Base-by-base conservation (phyloP, 2,113 vertebrate species). In the Corythornis cristatus region DNA sequence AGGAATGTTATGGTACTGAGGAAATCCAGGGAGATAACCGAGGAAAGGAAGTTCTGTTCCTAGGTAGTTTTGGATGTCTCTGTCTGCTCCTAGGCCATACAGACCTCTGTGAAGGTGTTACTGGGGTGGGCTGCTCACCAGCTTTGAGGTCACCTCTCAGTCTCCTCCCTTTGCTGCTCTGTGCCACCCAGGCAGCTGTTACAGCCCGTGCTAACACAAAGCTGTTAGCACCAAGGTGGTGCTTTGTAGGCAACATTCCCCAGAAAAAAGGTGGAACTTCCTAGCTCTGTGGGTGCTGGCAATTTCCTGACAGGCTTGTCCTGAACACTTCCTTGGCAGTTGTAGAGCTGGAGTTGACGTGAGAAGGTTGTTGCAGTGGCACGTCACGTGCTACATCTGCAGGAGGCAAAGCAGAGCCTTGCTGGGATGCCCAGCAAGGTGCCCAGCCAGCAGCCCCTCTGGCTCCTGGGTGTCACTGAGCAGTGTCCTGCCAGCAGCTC, bases 161-260 rank as follows among this genome's bases (percentile, higher is more conserved):
- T 42, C 17, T 53, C 53, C 54, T 77, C 16, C 0, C 35, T 22
- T 45, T 9, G 40, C 58, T 75, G 75, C 45, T 74, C 40, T 61
- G 8, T 67, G 61, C 4, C 22, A 17, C 26, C 14, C 26, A 25
- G 46, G 19, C 61, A 72, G 45, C 61, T 50, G 0, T 75, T 60
- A 18, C 48, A 66, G 58, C 54, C 35, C 0, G 0, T 48, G 58
- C 54, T 62, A 45, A 5, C n/a, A 6, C 0, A 0, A 53, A 25
- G 40, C 76, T 53, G 3, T 7, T 60, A 40, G 19, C 29, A 43
- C 64, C 35, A 11, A 12, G 56, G 25, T 12, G 3, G 21, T n/a
- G 62, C 62, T 71, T 43, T 9, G 9, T 28, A 56, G 40, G 31
- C 68, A 46, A 4, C 3, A 0, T 17, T 66, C 68, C 18, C n/a